A percentile compares a stretch with the other conserved stretches of the same genome.
Evolutionary conservation across 1,140 invertebrate genomes (phyloP).

Genomic region (Formica selysi): DNA sequence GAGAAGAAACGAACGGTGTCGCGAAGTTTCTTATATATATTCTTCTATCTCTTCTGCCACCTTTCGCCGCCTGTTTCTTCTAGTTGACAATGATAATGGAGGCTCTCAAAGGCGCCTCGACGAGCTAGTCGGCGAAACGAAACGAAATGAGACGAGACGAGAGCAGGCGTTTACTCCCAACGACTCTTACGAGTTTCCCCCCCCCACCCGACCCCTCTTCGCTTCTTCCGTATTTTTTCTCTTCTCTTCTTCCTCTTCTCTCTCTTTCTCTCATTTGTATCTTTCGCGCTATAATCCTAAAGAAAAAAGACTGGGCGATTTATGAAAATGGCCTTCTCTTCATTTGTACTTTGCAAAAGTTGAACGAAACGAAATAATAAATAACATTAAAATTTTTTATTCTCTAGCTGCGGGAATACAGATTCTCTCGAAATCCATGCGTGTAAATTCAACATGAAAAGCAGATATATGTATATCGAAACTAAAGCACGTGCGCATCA

Average conservation of each 20-base stretch:
- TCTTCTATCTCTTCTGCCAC: constrained; percentile 38
- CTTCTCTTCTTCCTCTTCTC: background rate
- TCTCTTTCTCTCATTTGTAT: no score
- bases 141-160: constrained; percentile 75
- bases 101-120: constrained; percentile 81
- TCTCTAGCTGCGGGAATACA: background rate
- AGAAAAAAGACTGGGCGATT: background rate
- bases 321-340: background rate
- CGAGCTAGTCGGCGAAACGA: constrained; percentile 75
- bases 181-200: constrained; percentile 20
- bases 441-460: background rate
- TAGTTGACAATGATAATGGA: constrained; percentile 81
- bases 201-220: background rate
- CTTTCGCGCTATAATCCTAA: background rate
- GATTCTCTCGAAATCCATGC: background rate
- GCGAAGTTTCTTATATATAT: constrained; percentile 32
- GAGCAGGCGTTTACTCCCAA: constrained; percentile 73
- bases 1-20: constrained; percentile 55
- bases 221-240: constrained; percentile 42
- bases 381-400: background rate
- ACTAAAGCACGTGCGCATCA: background rate
- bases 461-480: no score
- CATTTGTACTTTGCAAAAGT: background rate
- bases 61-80: constrained; percentile 66
- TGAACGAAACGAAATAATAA: background rate